phyloP scores from a whole-genome alignment of 2,797 vertebrate species.

The Channallabes apus region DNA sequence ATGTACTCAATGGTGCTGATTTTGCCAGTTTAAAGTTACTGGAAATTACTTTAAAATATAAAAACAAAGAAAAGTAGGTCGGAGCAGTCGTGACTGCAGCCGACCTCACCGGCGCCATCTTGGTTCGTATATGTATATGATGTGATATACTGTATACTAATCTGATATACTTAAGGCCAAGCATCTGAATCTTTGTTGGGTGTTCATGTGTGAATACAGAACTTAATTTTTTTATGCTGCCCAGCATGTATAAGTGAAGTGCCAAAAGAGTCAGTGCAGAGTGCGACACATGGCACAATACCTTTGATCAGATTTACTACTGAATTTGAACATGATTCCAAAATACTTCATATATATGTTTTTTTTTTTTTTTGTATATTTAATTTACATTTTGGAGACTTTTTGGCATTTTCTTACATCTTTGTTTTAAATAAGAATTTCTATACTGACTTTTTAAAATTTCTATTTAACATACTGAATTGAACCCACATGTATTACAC shows the following conservation, averaged over 20 bases:
- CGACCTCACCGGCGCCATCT: no score
- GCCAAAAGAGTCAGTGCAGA: background rate
- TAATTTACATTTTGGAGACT: background rate
- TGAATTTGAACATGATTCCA: background rate
- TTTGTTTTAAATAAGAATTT: background rate
- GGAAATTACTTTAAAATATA: no score
- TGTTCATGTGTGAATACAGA: background rate
- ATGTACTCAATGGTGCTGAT: no score
- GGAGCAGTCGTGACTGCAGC: no score
- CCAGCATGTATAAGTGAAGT: background rate
- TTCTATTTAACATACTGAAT: background rate
- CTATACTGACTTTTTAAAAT: background rate
- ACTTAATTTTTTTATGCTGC: background rate
- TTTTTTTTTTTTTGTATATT: background rate
- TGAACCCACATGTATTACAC: background rate
- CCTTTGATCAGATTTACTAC: background rate
- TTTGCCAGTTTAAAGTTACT: no score
- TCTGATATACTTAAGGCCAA: background rate
- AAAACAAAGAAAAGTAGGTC: no score
- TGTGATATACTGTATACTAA: background rate
- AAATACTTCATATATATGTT: no score
- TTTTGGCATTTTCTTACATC: background rate
- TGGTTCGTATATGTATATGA: no score
- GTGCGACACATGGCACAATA: background rate
- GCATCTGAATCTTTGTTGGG: background rate